phyloP scores from a whole-genome alignment of 1,140 invertebrate genomes.

The Metaphire vulgaris region DNA sequence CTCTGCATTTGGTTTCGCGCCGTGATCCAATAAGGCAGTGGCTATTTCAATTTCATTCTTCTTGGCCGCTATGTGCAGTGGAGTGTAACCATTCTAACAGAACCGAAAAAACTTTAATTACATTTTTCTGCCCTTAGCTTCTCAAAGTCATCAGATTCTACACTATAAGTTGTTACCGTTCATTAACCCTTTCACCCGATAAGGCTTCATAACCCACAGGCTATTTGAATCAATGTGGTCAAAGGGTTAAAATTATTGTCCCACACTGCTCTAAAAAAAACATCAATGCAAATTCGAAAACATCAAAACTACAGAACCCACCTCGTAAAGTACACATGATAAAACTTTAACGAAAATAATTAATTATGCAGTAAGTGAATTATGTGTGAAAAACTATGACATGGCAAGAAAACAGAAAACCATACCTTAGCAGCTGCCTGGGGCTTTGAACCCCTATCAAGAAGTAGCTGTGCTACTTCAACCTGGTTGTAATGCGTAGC shows the following conservation, averaged over 20 bases:
- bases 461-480: constrained; percentile 81
- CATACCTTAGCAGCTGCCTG: constrained; percentile 92
- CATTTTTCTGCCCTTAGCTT: neutral
- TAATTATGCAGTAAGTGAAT: too few species aligned
- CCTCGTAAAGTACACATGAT: too few species aligned
- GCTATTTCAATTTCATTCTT: constrained; percentile 88
- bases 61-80: constrained; percentile 93
- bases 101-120: constrained; percentile 27
- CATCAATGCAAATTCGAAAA: too few species aligned
- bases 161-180: too few species aligned
- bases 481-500: constrained; percentile 98
- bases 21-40: constrained; percentile 85
- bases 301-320: neutral
- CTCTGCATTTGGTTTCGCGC: constrained; percentile 88
- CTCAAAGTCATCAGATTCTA: too few species aligned
- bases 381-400: too few species aligned
- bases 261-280: too few species aligned
- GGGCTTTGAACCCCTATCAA: constrained; percentile 90
- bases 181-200: too few species aligned
- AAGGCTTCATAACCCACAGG: constrained; percentile 70
- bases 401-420: too few species aligned
- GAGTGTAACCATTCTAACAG: constrained; percentile 86
- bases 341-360: too few species aligned
- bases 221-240: too few species aligned
- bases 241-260: too few species aligned